phyloP scores from a whole-genome alignment of 2,797 vertebrate species.

The Poecilia velifera region DNA sequence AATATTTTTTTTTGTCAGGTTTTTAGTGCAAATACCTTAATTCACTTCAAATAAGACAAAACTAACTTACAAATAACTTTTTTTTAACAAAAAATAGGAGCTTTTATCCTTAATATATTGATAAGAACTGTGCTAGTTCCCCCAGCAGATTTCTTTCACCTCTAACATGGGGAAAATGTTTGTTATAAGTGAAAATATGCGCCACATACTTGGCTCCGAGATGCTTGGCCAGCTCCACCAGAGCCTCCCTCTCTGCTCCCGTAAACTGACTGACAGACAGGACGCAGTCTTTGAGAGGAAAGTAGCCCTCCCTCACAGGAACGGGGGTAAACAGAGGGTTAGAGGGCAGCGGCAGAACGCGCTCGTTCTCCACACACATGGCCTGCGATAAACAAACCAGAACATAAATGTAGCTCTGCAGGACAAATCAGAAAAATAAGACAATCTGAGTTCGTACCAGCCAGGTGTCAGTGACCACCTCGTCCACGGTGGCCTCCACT shows the following conservation, averaged over 20 bases:
- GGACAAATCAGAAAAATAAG: background rate
- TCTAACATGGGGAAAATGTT: no score
- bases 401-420: background rate
- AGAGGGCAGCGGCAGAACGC: slow-evolving; percentile 82
- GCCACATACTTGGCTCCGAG: slow-evolving; percentile 89
- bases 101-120: no score
- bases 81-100: no score
- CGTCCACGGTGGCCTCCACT: slow-evolving; percentile 90
- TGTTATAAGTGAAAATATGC: background rate
- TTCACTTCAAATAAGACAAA: no score
- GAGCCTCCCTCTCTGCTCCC: slow-evolving; percentile 91
- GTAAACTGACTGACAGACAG: slow-evolving; percentile 96
- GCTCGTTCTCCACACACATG: slow-evolving; percentile 89
- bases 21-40: no score
- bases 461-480: slow-evolving; percentile 97
- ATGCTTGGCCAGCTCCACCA: slow-evolving; percentile 87
- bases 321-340: slow-evolving; percentile 92
- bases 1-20: no score
- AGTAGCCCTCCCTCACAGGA: slow-evolving; percentile 82
- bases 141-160: no score
- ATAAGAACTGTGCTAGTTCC: no score
- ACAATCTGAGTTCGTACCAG: slow-evolving; percentile 85
- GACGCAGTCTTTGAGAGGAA: slow-evolving; percentile 87
- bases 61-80: no score
- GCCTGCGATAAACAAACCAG: slow-evolving; percentile 74